Base-by-base conservation (phyloP, 2,113 vertebrate species). In the Gallinago paraguaiae region DNA sequence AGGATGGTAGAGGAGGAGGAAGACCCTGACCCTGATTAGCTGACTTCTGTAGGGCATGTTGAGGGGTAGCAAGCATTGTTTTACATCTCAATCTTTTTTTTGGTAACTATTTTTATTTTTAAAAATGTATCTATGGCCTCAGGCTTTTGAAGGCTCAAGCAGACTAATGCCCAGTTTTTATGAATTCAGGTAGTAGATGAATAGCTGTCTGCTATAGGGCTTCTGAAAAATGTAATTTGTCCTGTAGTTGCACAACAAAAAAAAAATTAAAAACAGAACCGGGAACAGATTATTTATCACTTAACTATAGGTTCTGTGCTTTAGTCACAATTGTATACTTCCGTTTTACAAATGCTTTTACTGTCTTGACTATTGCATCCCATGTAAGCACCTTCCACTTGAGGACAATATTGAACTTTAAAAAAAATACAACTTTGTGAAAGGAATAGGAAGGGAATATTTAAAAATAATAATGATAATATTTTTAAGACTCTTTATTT, bases 71-170 rank as follows among this genome's bases (percentile, higher is more conserved):
- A 79, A 90, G 24, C 39, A 18, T 5, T 7, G 13, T 43, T 82
- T 63, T 79, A 3, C 68, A 0, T n/a, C 5, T 15, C 1, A 3
- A 6, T 17, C 17, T 53, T 28, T 27, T 19, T 46, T 3, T 70
- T 51, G 17, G 11, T 28, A 63, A 63, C n/a, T 1, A 5, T 35
- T 25, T 31, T 30, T 50, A 22, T 37, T 23, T 64, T 19, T 17
- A 13, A 2, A 2, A 13, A 13, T 31, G 2, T 45, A 18, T 51
- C 7, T 2, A 3, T 63, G 10, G 11, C 57, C 15, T 56, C 3
- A 53, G 30, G 8, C 17, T 59, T 86, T 71, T 50, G 56, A 88
- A 64, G 45, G 3, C 19, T 80, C 1, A 48, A 51, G 28, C 25
- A 75, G 54, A 41, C 13, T 17, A 35, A 45, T 63, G 17, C 11